Base-by-base conservation (phyloP, 2,113 vertebrate genomes). In the Danionella cerebrum region DNA sequence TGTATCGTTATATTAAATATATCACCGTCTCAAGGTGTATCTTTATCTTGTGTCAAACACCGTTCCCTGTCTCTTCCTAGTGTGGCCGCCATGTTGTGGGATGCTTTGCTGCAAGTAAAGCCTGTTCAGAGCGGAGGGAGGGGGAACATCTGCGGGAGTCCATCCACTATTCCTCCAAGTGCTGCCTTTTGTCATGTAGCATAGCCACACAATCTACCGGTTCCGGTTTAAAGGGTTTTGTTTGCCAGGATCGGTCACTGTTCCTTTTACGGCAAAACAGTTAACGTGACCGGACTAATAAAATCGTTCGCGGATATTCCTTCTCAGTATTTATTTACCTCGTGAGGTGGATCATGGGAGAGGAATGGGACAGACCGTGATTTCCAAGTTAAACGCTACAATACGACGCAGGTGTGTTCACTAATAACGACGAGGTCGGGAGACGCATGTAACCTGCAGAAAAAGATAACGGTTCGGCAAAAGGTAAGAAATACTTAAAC, bases 361-460 rank as follows among this genome's bases (percentile, higher is more conserved):
- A 79, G 76, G 69, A 70, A 84, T 82, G 84, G 83, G 86, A 85
- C 84, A 58, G 62, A 67, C 70, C 51, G 76, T 76, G 50, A 64
- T 64, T 64, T 25, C 33, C 4, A 51, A 27, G 54, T 18, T 47
- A 10, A 67, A 44, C 31, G 9, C 8, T 21, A 51, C 50, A 36
- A 25, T 54, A 39, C 42, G 24, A 6, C 21, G 45, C 65, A 63
- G 70, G 52, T 64, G 45, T 71, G 69, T 70, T 57, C 25, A 51
- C 48, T 69, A 41, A 36, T 47, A 54, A 70, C 64, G 35, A 35
- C 38, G 31, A 22, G 55, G 63, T 12, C 76, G 24, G 69, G 64
- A 80, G 79, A 78, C 85, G 86, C 75, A 88, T 89, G 87, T 82
- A 82, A 73, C 24, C 14, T 65, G 63, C 53, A 54, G 70, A 74